Base-by-base conservation (phyloP, 2,797 vertebrate species). In the Galago senegalensis region DNA sequence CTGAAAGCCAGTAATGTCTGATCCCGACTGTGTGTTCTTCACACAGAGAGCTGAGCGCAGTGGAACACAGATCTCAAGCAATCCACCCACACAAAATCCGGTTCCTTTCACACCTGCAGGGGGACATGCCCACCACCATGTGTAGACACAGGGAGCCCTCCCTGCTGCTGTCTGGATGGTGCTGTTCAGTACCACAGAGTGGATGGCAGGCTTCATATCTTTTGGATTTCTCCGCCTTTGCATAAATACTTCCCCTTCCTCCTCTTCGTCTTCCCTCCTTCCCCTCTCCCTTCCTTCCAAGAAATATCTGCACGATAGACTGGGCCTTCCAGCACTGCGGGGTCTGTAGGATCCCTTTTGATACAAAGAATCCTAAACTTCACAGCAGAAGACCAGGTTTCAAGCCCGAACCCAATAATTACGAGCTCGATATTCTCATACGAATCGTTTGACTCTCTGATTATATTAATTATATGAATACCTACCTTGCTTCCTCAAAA, bases 391-490 rank as follows among this genome's bases (percentile, higher is more conserved):
- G 13, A 86, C 4, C 5, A 29, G 16, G 6, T 43, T 81, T 83
- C 67, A 75, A 83, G 75, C 16, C 63, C 53, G 79, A n/a, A 69
- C 6, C n/a, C 25, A 40, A n/a, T 17, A 69, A 61, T 58, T 75
- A 60, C 23, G 65, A 88, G 20, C 43, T 90, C 0, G 49, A 83
- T 21, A 77, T 94, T 91, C 29, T 69, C 63, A 91, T 16, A 13
- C 10, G 49, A 82, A 87, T 91, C 60, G 67, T 43, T 76, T 53
- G 53, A 72, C 21, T 76, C 31, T 72, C n/a, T 69, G 40, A 83
- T 96, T 46, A 34, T 56, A 56, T 86, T 92, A 83, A 87, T 49
- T 93, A 67, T 77, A 72, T 79, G 49, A 89, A 84, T 31, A 83
- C 0, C 3, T 46, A 49, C 60, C 40, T 93, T 86, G 21, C 5